Evolutionary conservation across 2,113 vertebrate genomes (phyloP).

Genomic region (Heterocephalus glaber): DNA sequence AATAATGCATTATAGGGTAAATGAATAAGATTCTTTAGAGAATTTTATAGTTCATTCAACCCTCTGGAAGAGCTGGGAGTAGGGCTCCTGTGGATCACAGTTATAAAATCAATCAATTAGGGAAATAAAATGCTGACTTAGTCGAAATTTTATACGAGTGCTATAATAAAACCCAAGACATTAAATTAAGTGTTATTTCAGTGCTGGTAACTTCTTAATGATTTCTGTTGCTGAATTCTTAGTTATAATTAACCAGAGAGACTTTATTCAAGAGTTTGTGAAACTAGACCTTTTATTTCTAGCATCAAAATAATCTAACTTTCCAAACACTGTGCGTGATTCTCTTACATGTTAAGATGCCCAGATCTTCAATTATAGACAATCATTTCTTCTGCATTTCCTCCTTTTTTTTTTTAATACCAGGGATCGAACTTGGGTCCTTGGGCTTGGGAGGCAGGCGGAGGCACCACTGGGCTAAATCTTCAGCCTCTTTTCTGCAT

Average conservation of each 20-base stretch:
- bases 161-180: slow-evolving; percentile 59
- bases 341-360: not conserved
- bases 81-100: not conserved
- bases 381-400: not conserved
- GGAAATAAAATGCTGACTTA: slow-evolving; percentile 51
- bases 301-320: not conserved
- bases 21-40: slow-evolving; percentile 24
- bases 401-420: too few relatives aligned
- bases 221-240: not conserved
- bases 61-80: not conserved
- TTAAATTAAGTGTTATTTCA: slow-evolving; percentile 60
- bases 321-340: not conserved
- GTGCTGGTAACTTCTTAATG: slow-evolving; percentile 32
- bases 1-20: slow-evolving; percentile 1
- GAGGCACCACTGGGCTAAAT: too few relatives aligned
- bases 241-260: slow-evolving; percentile 24
- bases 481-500: too few relatives aligned
- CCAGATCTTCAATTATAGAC: not conserved
- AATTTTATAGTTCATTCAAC: not conserved
- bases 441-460: too few relatives aligned
- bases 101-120: slow-evolving; percentile 57
- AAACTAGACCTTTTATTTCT: not conserved
- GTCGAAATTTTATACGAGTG: slow-evolving; percentile 44
- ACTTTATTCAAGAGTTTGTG: not conserved
- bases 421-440: too few relatives aligned